These are phyloP conservation scores for Neoitamus cyanurus DNA, from an alignment of 2,888 invertebrate species.

Conservation along the genomic window DNA sequence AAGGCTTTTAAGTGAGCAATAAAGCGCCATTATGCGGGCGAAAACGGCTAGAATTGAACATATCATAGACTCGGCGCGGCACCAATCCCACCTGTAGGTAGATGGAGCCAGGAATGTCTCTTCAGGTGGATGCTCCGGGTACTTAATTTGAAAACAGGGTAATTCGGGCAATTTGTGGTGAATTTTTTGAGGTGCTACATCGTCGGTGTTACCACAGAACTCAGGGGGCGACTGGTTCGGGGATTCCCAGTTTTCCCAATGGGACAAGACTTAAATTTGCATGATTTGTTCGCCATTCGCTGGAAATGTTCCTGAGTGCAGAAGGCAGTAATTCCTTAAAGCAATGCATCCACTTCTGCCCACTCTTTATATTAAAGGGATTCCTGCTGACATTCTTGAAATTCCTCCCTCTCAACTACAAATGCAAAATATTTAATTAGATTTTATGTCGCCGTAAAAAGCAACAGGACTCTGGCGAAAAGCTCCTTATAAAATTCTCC, in stretches of 20 bases:
- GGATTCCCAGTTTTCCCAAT: not conserved
- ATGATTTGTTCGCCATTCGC: not conserved
- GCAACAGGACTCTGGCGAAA: not conserved
- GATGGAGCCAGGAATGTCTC: not conserved
- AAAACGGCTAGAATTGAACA: not conserved
- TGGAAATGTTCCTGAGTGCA: too few species aligned
- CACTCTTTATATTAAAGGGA: not conserved
- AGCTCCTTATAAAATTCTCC: not conserved
- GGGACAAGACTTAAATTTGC: not conserved
- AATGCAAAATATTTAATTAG: not conserved
- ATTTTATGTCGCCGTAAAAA: not conserved
- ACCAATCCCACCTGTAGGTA: not conserved
- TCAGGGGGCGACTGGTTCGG: not conserved
- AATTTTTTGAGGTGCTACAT: not conserved
- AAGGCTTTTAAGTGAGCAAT: not conserved
- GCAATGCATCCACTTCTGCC: too few species aligned
- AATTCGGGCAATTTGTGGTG: not conserved
- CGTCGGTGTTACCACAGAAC: not conserved
- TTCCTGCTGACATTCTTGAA: too few species aligned
- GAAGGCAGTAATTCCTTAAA: not conserved
- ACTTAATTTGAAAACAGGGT: not conserved
- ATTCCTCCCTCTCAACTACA: not conserved
- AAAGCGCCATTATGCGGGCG: not conserved
- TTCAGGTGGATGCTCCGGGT: too few species aligned
- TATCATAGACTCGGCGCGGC: not conserved